Evolutionary conservation across 2,113 vertebrate genomes (phyloP), one percentile per base, ranked within the genome.

Genomic region (Platanista minor): DNA sequence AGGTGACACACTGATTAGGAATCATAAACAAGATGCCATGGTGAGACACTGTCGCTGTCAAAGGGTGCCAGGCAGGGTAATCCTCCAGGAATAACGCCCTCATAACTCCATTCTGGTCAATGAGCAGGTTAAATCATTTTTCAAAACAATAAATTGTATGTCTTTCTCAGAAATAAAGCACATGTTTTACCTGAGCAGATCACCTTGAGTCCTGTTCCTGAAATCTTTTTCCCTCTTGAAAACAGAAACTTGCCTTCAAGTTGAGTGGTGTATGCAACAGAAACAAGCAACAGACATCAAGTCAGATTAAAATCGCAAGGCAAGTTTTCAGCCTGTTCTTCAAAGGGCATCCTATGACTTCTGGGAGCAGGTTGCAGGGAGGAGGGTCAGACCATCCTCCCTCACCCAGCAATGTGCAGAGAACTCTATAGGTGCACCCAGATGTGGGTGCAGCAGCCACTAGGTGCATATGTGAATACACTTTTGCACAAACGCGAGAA

Each of bases 381-480:
- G 43, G 59, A 5, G 18, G 29, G 23, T 43, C 72, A 71, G n/a
- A 52, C 27, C 25, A 8, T 21, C 71, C 41, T 64, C 31, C 29
- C 23, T 8, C 10, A 21, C 18, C 17, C 27, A 46, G 15, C 11
- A 66, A 5, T 1, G 3, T 15, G 4, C 29, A 67, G n/a, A n/a
- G 43, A 71, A 49, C 15, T 43, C 46, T 25, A 15, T 20, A 27
- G 3, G 8, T 61, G 72, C 62, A 21, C 72, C 64, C 87, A 46
- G 36, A 33, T 4, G 12, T 0, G 15, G 54, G 33, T 1, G 14
- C 36, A 64, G 71, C 74, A 57, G 57, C 8, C 66, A 12, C 66
- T 8, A 3, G 11, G 14, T 25, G 12, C 52, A 17, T 8, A 15
- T 6, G 12, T n/a, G 31, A 27, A 54, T n/a, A 77, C 6, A 0